A percentile compares a stretch with the other conserved stretches of the same genome.
Evolutionary conservation across 35 echinoderm and acorn worm species (phyloP).

Genomic region (Heliocidaris erythrogramma): DNA sequence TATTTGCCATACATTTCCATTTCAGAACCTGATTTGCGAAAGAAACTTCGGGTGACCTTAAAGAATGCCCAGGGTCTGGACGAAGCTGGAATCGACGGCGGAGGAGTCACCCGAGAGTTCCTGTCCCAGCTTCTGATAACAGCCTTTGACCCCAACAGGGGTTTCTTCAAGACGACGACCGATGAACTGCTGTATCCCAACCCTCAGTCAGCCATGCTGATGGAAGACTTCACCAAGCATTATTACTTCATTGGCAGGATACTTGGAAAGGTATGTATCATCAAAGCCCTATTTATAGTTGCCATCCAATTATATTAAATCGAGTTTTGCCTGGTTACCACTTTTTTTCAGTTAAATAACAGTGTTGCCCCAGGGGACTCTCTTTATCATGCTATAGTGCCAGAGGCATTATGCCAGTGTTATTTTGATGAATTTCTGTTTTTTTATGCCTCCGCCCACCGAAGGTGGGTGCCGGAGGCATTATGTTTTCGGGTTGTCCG

Average conservation of each 20-base stretch:
- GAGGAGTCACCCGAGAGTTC: constrained; percentile 80
- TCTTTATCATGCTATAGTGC: too few species aligned
- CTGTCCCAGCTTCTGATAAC: constrained; percentile 76
- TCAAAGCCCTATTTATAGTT: too few species aligned
- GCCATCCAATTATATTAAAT: too few species aligned
- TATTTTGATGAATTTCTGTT: too few species aligned
- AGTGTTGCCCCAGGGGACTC: too few species aligned
- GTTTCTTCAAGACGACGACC: constrained; percentile 84
- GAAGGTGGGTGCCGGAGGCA: too few species aligned
- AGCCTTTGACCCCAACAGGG: constrained; percentile 90
- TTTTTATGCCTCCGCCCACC: too few species aligned
- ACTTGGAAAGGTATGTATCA: constrained; percentile 78
- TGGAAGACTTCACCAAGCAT: constrained; percentile 79
- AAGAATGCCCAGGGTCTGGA: constrained; percentile 83
- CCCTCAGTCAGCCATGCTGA: constrained; percentile 64
- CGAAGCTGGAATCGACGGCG: constrained; percentile 90
- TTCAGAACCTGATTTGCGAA: constrained; percentile 76
- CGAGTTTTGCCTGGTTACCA: too few species aligned
- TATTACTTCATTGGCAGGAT: constrained; percentile 92
- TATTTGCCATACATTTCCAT: neutral
- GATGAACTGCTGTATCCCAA: constrained; percentile 88
- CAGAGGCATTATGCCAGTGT: too few species aligned
- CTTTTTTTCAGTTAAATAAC: too few species aligned
- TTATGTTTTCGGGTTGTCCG: too few species aligned
- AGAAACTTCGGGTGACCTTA: constrained; percentile 80